Percentiles rank a stretch among this genome's conserved stretches.
Evolutionary conservation across 1,140 invertebrate genomes (phyloP).

Genomic region (Helicoverpa armigera): DNA sequence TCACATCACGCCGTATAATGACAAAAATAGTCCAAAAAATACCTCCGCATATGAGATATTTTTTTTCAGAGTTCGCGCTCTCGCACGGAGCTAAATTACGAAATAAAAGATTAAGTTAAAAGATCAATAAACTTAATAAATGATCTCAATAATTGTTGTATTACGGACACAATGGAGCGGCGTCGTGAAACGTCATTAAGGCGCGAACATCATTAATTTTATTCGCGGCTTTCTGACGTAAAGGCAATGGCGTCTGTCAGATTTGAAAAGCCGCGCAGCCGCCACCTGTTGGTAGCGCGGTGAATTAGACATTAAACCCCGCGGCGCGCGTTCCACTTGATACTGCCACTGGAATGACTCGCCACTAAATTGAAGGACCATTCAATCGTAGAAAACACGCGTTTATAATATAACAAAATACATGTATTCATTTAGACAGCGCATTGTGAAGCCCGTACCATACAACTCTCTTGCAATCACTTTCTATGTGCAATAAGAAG

Average conservation of each 20-base stretch:
- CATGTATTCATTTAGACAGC: slow-evolving; percentile 35
- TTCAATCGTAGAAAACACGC: slow-evolving; percentile 50
- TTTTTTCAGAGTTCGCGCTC: slow-evolving; percentile 84
- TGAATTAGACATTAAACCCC: slow-evolving; percentile 83
- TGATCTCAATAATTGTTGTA: slow-evolving; percentile 87
- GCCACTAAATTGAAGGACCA: slow-evolving; percentile 64
- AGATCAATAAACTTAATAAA: slow-evolving; percentile 87
- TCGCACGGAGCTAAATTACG: slow-evolving; percentile 85
- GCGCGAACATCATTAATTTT: slow-evolving; percentile 86
- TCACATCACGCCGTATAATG: slow-evolving; percentile 86
- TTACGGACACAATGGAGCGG: slow-evolving; percentile 86
- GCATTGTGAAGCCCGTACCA: slow-evolving; percentile 8
- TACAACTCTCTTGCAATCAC: slow-evolving; percentile 2
- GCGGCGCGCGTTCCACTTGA: slow-evolving; percentile 78
- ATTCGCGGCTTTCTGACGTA: slow-evolving; percentile 85
- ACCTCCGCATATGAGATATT: slow-evolving; percentile 84
- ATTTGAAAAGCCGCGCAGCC: slow-evolving; percentile 82
- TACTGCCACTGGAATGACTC: slow-evolving; percentile 84
- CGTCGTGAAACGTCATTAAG: slow-evolving; percentile 86
- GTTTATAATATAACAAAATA: slow-evolving; percentile 43
- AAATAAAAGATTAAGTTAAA: slow-evolving; percentile 87
- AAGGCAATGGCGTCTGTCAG: slow-evolving; percentile 85
- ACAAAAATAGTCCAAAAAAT: slow-evolving; percentile 87
- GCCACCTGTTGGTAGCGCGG: slow-evolving; percentile 86
- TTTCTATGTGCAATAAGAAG: slow-evolving; percentile 14